phyloP scores from a whole-genome alignment of 1,140 invertebrate species.

The Pseudomyrmex concolor region DNA sequence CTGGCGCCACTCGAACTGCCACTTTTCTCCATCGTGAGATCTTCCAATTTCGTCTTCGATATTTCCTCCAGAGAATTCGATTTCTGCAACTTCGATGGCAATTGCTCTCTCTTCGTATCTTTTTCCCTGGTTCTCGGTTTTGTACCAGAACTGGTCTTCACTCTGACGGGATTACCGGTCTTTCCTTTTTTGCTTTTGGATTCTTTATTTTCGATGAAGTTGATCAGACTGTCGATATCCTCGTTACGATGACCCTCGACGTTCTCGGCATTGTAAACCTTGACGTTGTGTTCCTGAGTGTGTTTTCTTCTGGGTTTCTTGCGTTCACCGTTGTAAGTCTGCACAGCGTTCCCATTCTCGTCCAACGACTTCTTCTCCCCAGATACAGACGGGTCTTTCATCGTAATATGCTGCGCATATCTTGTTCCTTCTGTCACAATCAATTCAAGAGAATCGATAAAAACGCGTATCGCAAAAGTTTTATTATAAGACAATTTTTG shows the following conservation, averaged over 20 bases:
- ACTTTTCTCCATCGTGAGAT: conserved; percentile 86
- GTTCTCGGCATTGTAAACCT: conserved; percentile 87
- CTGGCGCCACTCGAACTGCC: conserved; percentile 79
- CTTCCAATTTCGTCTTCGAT: conserved; percentile 89
- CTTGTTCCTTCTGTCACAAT: conserved; percentile 75
- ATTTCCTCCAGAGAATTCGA: conserved; percentile 90
- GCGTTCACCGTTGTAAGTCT: conserved; percentile 84
- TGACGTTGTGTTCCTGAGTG: conserved; percentile 87
- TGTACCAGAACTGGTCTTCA: conserved; percentile 79
- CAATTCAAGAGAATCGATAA: conserved; percentile 9
- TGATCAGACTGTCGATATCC: conserved; percentile 85
- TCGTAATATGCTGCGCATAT: conserved; percentile 76
- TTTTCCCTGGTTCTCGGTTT: conserved; percentile 82
- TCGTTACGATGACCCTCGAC: conserved; percentile 88
- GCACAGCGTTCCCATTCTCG: conserved; percentile 88
- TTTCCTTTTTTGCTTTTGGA: conserved; percentile 82
- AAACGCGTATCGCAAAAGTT: conserved; percentile 13
- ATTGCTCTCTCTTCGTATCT: conserved; percentile 82
- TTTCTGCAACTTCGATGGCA: conserved; percentile 86
- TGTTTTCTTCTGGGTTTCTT: conserved; percentile 86
- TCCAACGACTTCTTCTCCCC: conserved; percentile 87
- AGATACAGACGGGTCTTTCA: conserved; percentile 75
- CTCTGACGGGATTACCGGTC: conserved; percentile 76
- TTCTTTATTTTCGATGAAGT: conserved; percentile 85
- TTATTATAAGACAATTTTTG: neutral